Percentiles rank a stretch among this genome's conserved stretches.
phyloP scores from a whole-genome alignment of 2,113 vertebrate species.

The Cisticola juncidis region DNA sequence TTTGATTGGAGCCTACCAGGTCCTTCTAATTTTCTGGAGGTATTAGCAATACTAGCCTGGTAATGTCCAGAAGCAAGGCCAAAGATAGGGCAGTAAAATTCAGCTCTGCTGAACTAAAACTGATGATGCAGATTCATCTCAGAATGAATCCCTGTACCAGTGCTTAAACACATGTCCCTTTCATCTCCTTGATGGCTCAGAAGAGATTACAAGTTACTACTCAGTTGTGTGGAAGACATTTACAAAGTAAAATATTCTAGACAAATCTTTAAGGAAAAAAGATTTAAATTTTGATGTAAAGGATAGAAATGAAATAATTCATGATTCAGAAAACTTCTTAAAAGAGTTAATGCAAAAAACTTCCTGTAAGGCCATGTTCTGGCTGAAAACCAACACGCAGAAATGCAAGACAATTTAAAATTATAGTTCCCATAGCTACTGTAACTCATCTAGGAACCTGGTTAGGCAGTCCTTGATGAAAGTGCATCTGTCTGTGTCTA shows the following conservation, averaged over 20 bases:
- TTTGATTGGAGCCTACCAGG: background rate
- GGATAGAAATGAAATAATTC: slow-evolving; percentile 9
- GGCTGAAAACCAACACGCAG: background rate
- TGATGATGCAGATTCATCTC: background rate
- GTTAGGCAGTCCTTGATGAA: background rate
- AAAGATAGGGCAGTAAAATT: background rate
- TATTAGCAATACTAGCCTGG: background rate
- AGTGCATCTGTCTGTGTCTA: background rate
- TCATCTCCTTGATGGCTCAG: background rate
- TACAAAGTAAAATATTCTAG: slow-evolving; percentile 8
- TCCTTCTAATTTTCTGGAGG: background rate
- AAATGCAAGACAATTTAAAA: background rate
- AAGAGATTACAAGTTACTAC: background rate
- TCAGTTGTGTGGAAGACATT: background rate
- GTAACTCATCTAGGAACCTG: background rate
- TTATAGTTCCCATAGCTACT: slow-evolving; percentile 28
- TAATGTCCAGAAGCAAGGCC: background rate
- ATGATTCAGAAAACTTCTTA: background rate
- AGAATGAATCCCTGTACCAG: background rate
- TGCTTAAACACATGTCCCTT: background rate
- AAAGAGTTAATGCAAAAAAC: background rate
- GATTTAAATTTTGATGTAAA: background rate
- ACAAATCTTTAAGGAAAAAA: background rate
- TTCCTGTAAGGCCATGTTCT: background rate
- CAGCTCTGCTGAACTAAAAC: slow-evolving; percentile 19